These are phyloP conservation scores for Oscheius sp. DNA, from an alignment of 2,888 invertebrate genomes.

Conservation along the genomic window DNA sequence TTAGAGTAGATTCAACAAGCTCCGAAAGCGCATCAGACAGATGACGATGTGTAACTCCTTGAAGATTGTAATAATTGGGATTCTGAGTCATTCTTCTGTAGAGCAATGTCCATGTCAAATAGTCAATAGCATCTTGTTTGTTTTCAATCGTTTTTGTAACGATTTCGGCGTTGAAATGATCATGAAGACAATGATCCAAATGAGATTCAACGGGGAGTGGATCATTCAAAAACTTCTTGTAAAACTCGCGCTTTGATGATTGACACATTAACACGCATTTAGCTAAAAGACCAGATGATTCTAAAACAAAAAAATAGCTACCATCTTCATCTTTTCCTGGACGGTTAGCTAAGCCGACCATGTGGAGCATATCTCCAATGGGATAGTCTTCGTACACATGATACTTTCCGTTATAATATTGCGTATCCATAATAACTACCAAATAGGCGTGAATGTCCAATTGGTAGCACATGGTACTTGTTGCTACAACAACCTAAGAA, in stretches of 20 bases:
- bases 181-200: constrained; percentile 94
- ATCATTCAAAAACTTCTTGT: constrained; percentile 95
- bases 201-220: constrained; percentile 97
- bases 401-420: constrained; percentile 84
- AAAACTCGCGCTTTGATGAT: constrained; percentile 95
- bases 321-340: constrained; percentile 90
- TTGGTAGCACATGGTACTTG: constrained; percentile 90
- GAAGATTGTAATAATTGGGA: constrained; percentile 98
- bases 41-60: constrained; percentile 78
- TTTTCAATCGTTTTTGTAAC: constrained; percentile 99
- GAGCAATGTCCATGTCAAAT: constrained; percentile 97
- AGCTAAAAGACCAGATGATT: constrained; percentile 70
- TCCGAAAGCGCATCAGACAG: constrained; percentile 97
- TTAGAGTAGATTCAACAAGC: constrained; percentile 91
- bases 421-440: constrained; percentile 96
- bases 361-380: constrained; percentile 93
- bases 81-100: constrained; percentile 96
- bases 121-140: constrained; percentile 99
- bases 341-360: constrained; percentile 94
- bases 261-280: constrained; percentile 95
- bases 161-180: constrained; percentile 99
- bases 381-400: constrained; percentile 93
- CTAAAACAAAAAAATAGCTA: constrained; percentile 66
- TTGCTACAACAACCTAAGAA: constrained; percentile 83
- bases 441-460: constrained; percentile 87